Evolutionary conservation across 2,888 invertebrate genomes (phyloP).

Genomic region (Ganaspis brasiliensis): DNA sequence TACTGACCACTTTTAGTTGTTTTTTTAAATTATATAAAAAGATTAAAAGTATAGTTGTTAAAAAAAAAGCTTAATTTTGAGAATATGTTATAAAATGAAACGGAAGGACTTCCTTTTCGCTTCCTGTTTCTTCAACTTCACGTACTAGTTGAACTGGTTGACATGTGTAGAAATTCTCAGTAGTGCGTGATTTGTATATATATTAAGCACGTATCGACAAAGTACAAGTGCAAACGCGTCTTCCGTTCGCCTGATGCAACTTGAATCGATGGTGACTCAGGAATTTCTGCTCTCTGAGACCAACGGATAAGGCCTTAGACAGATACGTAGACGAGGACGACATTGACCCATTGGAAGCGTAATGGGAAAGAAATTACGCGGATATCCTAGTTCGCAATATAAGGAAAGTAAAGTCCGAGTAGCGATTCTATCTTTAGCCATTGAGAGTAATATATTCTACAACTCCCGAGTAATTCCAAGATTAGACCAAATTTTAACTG

Average conservation of each 20-base stretch:
- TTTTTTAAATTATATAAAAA: too few species aligned
- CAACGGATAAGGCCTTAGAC: constrained; percentile 9
- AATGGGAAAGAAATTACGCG: not conserved
- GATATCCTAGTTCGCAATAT: not conserved
- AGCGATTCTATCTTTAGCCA: too few species aligned
- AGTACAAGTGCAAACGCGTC: constrained; percentile 25
- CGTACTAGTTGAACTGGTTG: constrained; percentile 17
- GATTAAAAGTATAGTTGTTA: too few species aligned
- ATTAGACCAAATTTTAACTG: too few species aligned
- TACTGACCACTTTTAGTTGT: too few species aligned
- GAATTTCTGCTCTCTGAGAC: constrained; percentile 1
- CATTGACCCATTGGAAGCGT: constrained; percentile 12
- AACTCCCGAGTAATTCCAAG: too few species aligned
- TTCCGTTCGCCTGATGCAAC: constrained; percentile 13
- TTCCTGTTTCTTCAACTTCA: constrained; percentile 10
- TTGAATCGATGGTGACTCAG: constrained; percentile 24
- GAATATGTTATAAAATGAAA: not conserved
- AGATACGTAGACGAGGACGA: constrained; percentile 12
- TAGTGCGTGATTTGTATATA: constrained; percentile 23
- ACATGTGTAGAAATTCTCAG: constrained; percentile 16
- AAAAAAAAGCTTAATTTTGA: too few species aligned
- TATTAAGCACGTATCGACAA: not conserved
- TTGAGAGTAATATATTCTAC: not conserved
- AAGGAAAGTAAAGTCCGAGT: too few species aligned
- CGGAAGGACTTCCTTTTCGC: constrained; percentile 25